These are phyloP conservation scores for Drosophila differens DNA, from an alignment of 2,888 invertebrate genomes.

Conservation along the genomic window DNA sequence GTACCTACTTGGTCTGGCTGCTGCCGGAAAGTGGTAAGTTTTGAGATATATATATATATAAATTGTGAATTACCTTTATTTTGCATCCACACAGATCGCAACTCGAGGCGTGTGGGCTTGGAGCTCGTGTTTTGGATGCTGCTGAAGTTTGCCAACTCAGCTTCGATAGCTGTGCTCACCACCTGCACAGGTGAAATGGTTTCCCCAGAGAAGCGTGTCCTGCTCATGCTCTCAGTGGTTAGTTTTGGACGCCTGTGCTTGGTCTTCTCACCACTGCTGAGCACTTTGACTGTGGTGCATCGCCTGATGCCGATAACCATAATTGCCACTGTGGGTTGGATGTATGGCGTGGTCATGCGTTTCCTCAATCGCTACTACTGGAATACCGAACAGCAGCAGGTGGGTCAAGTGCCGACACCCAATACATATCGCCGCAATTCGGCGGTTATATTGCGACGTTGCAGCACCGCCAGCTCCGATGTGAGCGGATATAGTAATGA, in stretches of 20 bases:
- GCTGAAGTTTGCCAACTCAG: constrained; percentile 84
- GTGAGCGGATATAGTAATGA: constrained; percentile 59
- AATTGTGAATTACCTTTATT: background rate
- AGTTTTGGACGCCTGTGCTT: constrained; percentile 82
- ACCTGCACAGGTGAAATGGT: constrained; percentile 85
- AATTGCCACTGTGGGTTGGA: constrained; percentile 80
- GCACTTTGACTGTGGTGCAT: constrained; percentile 78
- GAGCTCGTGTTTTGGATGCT: constrained; percentile 83
- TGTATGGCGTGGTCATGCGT: constrained; percentile 81
- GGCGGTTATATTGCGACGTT: constrained; percentile 70
- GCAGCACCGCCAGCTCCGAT: constrained; percentile 74
- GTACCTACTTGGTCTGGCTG: constrained; percentile 82
- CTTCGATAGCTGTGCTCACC: constrained; percentile 83
- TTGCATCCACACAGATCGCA: constrained; percentile 56
- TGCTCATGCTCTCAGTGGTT: constrained; percentile 80
- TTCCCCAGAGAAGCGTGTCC: constrained; percentile 70
- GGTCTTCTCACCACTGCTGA: constrained; percentile 79
- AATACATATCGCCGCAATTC: constrained; percentile 80
- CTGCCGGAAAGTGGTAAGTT: constrained; percentile 80
- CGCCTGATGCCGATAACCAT: constrained; percentile 81
- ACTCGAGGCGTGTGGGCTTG: constrained; percentile 79
- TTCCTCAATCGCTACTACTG: constrained; percentile 82
- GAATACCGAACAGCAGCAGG: constrained; percentile 77
- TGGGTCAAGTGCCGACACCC: constrained; percentile 79
- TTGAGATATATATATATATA: background rate